Evolutionary conservation across 2,113 vertebrate genomes (phyloP), one percentile per base, ranked within the genome.

Genomic region (Scartelaos histophorus): DNA sequence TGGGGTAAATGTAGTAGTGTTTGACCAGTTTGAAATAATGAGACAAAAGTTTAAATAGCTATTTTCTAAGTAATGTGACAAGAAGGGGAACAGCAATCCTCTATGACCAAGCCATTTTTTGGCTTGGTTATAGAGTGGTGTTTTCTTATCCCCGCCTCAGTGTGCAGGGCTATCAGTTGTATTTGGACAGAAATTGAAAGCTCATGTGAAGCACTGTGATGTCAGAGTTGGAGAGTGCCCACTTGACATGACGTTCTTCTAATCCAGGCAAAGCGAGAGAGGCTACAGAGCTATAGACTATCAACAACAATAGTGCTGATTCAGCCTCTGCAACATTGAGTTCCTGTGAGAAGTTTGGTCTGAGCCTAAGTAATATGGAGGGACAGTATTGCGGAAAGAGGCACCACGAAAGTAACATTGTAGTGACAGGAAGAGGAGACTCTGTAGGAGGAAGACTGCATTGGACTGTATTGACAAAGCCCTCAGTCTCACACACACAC

Each of bases 271-370:
- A 64, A 64, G 16, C 19, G 34, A 43, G 35, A n/a, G 64, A 24
- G 16, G 7, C 69, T 38, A 58, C 61, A 66, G 67, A 29, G 66
- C 66, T 74, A 64, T 75, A 74, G 81, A 72, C 62, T 3, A 15
- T 54, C 62, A 86, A 79, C 67, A 78, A 78, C 84, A 60, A 83
- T 82, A 78, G 66, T 22, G 86, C 91, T 85, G 90, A 90, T 88
- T 90, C 89, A 91, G 90, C 91, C 87, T 70, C 76, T 82, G 81
- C 79, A 82, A 85, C 86, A 81, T 88, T 71, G 86, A 88, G 83
- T 90, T 85, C 89, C 75, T 87, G 61, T n/a, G 70, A 79, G 80
- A 83, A 84, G 79, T 82, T 81, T 54, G 73, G 74, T 38, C 66
- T 73, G 24, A 57, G 56, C 12, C 76, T 80, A 69, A 85, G 81